These are phyloP conservation scores for Albula goreensis DNA, from an alignment of 2,113 vertebrate genomes.

Conservation along the genomic window DNA sequence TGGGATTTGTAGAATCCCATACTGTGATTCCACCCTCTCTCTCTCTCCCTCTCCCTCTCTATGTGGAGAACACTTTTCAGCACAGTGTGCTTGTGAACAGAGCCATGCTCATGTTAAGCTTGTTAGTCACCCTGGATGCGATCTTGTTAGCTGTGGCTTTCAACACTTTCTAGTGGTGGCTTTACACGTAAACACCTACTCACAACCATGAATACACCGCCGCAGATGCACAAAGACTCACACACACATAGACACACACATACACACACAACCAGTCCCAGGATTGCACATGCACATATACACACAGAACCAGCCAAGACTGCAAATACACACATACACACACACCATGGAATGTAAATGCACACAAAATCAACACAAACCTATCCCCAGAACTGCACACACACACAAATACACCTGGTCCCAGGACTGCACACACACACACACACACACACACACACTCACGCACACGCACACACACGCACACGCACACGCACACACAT, in stretches of 20 bases:
- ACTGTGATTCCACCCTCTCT: constrained; percentile 61
- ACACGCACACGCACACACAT: background rate
- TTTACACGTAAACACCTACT: constrained; percentile 76
- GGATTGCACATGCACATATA: too few relatives aligned
- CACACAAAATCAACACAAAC: too few relatives aligned
- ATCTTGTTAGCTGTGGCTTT: constrained; percentile 76
- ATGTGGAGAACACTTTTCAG: constrained; percentile 62
- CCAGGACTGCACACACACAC: background rate
- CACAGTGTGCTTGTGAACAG: constrained; percentile 63
- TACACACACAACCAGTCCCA: background rate
- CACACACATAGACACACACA: background rate
- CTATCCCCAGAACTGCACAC: background rate
- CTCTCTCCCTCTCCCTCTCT: constrained; percentile 57
- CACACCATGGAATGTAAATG: background rate
- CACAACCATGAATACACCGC: constrained; percentile 62
- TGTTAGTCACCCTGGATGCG: constrained; percentile 78
- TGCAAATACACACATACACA: background rate
- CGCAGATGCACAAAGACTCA: constrained; percentile 31
- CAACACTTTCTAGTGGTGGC: constrained; percentile 74
- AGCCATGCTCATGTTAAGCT: constrained; percentile 74
- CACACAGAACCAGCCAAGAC: background rate
- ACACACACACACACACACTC: background rate
- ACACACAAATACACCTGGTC: background rate
- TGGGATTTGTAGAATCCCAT: constrained; percentile 68
- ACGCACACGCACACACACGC: too few relatives aligned